phyloP scores from a whole-genome alignment of 2,797 vertebrate species.

The Danio aesculapii region DNA sequence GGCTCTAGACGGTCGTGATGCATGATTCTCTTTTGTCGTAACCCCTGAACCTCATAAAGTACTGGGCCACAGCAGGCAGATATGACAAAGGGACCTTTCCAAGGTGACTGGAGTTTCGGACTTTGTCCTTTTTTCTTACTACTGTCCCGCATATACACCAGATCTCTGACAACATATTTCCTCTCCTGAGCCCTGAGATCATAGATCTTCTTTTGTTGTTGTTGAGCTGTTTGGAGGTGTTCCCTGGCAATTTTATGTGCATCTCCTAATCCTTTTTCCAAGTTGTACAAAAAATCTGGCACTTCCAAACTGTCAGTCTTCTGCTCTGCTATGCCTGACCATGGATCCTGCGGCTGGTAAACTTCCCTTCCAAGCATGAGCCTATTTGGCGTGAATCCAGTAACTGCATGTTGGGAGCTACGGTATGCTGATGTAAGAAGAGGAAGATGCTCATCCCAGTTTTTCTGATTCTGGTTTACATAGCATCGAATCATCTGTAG shows the following conservation, averaged over 20 bases:
- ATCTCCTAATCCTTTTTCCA: slow-evolving; percentile 13
- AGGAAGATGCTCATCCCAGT: slow-evolving; percentile 45
- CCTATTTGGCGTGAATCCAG: slow-evolving; percentile 43
- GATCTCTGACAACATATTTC: not conserved
- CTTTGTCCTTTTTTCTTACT: slow-evolving; percentile 52
- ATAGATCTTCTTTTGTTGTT: slow-evolving; percentile 29
- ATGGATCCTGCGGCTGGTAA: slow-evolving; percentile 39
- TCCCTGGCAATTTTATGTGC: not conserved
- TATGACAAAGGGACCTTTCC: slow-evolving; percentile 18
- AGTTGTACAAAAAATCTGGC: slow-evolving; percentile 21
- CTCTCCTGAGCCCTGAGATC: slow-evolving; percentile 22
- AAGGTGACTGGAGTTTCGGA: slow-evolving; percentile 41
- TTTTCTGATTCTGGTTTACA: slow-evolving; percentile 29
- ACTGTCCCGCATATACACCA: slow-evolving; percentile 32
- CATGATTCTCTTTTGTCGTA: not conserved
- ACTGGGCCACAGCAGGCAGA: slow-evolving; percentile 1
- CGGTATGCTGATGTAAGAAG: slow-evolving; percentile 35
- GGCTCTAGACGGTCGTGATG: not conserved
- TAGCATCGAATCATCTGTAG: slow-evolving; percentile 21
- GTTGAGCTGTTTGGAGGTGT: slow-evolving; percentile 18
- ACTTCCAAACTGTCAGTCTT: not conserved
- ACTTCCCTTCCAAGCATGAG: slow-evolving; percentile 50
- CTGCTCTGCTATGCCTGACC: slow-evolving; percentile 1
- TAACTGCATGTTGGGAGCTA: slow-evolving; percentile 27
- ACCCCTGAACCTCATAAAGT: not conserved